Evolutionary conservation across 2,888 invertebrate genomes (phyloP).

Genomic region (Dascillus cervinus): DNA sequence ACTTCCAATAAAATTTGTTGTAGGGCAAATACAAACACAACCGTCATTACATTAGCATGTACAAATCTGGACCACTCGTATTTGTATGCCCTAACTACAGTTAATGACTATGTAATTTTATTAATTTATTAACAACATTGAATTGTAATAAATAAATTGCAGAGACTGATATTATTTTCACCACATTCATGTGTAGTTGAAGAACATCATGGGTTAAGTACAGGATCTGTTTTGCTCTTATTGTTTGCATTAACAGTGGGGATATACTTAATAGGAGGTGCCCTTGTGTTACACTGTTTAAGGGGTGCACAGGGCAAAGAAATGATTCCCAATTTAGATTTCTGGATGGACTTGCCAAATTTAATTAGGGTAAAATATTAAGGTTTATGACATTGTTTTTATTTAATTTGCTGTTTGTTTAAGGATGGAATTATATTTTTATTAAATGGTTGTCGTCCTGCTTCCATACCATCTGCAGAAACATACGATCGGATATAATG

Average conservation of each 20-base stretch:
- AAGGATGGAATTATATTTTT: slow-evolving; percentile 60
- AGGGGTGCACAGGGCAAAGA: slow-evolving; percentile 67
- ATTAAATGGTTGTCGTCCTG: slow-evolving; percentile 52
- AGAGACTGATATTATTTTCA: slow-evolving; percentile 49
- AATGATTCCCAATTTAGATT: slow-evolving; percentile 64
- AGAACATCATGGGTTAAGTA: slow-evolving; percentile 45
- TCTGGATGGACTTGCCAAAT: slow-evolving; percentile 64
- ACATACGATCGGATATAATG: slow-evolving; percentile 49
- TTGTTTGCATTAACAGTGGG: slow-evolving; percentile 51
- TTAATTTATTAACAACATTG: slow-evolving; percentile 9
- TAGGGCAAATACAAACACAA: background rate
- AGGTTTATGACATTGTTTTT: slow-evolving; percentile 6
- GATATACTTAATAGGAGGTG: slow-evolving; percentile 60
- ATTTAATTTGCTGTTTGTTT: slow-evolving; percentile 27
- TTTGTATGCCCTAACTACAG: background rate
- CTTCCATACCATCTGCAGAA: slow-evolving; percentile 31
- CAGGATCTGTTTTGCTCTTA: slow-evolving; percentile 57
- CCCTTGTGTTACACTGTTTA: slow-evolving; percentile 55
- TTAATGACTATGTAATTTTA: background rate
- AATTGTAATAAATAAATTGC: slow-evolving; percentile 34
- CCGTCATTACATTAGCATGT: background rate
- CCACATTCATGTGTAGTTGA: slow-evolving; percentile 45
- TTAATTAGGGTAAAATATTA: slow-evolving; percentile 55
- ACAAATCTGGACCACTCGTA: background rate
- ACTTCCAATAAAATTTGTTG: too few species aligned